phyloP scores from a whole-genome alignment of 1,140 invertebrate species.

The Drosophila auraria region DNA sequence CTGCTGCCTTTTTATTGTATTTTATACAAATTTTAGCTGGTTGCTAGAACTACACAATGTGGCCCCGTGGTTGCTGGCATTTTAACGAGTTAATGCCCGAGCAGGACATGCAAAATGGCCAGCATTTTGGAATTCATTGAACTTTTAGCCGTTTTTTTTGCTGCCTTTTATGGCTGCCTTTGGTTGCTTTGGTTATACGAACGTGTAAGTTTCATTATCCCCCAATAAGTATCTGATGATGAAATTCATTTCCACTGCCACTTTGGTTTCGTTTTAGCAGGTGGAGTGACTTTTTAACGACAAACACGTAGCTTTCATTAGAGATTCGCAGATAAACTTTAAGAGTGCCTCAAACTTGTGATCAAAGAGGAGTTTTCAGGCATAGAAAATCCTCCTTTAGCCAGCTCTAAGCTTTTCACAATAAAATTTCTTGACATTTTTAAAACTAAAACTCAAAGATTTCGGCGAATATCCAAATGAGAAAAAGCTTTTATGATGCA shows the following conservation, averaged over 20 bases:
- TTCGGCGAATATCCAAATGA: not conserved
- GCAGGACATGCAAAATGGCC: constrained; percentile 73
- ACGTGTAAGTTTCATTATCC: constrained; percentile 1
- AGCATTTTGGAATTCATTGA: constrained; percentile 80
- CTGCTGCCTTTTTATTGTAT: constrained; percentile 55
- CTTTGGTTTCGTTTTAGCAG: not conserved
- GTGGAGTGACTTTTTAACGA: not conserved
- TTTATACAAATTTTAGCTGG: constrained; percentile 76
- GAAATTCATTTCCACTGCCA: constrained; percentile 2
- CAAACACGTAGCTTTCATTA: not conserved
- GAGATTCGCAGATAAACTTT: not conserved
- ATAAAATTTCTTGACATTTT: not conserved
- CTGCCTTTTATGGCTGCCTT: not conserved
- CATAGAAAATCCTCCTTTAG: no score
- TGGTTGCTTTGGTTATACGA: constrained; percentile 28
- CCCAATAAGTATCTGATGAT: constrained; percentile 10
- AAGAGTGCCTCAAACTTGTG: not conserved
- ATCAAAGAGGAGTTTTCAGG: not conserved
- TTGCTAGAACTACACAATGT: constrained; percentile 48
- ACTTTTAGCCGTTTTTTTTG: constrained; percentile 51
- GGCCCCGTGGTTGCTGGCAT: constrained; percentile 56
- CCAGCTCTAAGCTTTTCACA: not conserved
- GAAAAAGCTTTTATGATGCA: not conserved
- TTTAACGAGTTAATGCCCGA: constrained; percentile 80
- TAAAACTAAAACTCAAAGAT: not conserved